Percentiles rank a stretch among this genome's conserved stretches.
These are phyloP conservation scores for Meteorus sp. DNA, from an alignment of 1,140 invertebrate genomes.

Conservation along the genomic window DNA sequence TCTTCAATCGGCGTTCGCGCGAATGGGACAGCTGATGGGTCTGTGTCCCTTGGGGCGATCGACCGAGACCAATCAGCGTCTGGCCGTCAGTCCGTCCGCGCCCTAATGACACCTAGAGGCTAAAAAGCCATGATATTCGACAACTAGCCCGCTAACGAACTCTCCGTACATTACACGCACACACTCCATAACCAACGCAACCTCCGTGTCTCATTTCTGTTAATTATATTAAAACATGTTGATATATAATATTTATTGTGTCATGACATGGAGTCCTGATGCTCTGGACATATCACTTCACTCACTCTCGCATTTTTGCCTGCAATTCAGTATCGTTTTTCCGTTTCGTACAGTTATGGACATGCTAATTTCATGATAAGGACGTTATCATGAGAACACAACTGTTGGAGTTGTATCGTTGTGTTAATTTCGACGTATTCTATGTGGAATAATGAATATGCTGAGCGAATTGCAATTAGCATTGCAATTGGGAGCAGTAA, in stretches of 20 bases:
- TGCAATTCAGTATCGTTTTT: not conserved
- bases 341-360: not conserved
- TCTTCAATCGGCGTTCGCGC: conserved; percentile 34
- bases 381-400: not conserved
- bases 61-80: conserved; percentile 54
- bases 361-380: not conserved
- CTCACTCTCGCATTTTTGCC: no score
- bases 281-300: no score
- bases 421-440: not conserved
- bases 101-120: conserved; percentile 57
- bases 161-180: conserved; percentile 17
- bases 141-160: conserved; percentile 52
- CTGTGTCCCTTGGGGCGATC: conserved; percentile 52
- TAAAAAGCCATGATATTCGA: conserved; percentile 56
- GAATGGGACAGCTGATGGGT: conserved; percentile 54
- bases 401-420: not conserved
- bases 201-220: no score
- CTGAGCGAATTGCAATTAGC: no score
- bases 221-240: no score
- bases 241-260: no score
- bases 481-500: no score
- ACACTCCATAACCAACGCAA: not conserved
- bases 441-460: no score
- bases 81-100: conserved; percentile 44
- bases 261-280: no score